Evolutionary conservation across 2,888 invertebrate genomes (phyloP).

Genomic region (Sminthurinus aureus): DNA sequence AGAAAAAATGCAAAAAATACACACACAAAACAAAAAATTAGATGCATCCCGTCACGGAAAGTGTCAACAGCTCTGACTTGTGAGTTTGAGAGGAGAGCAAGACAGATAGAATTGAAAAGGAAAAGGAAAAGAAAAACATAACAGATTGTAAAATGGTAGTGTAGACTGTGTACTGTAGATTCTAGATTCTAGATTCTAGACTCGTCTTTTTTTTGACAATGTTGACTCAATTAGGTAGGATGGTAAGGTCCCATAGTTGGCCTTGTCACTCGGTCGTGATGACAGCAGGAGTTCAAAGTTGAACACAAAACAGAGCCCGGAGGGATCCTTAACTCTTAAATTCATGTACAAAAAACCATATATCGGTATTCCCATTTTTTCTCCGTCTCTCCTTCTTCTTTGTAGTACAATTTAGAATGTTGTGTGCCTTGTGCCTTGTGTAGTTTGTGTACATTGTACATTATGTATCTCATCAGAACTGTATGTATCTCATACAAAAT

Average conservation of each 20-base stretch:
- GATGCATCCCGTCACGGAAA: not conserved
- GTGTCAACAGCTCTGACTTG: not conserved
- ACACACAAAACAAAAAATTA: not conserved
- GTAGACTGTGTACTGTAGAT: too few relatives aligned
- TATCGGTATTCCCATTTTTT: not conserved
- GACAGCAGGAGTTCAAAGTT: constrained; percentile 59
- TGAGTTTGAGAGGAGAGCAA: not conserved
- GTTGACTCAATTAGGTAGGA: constrained; percentile 52
- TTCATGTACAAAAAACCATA: not conserved
- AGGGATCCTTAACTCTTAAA: constrained; percentile 22
- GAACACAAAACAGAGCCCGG: constrained; percentile 54
- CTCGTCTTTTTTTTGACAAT: constrained; percentile 17
- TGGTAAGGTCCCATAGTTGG: constrained; percentile 53
- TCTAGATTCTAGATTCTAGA: not conserved
- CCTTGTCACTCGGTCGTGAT: constrained; percentile 58
- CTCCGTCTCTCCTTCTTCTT: not conserved
- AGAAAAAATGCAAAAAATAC: not conserved
- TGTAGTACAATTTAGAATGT: too few relatives aligned
- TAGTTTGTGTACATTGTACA: not conserved
- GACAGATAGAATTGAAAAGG: too few relatives aligned
- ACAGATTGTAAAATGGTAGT: not conserved
- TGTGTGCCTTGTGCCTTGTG: too few relatives aligned
- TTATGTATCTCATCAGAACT: not conserved
- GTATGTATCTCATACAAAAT: not conserved
- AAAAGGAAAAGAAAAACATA: not conserved